Evolutionary conservation across 2,797 vertebrate species (phyloP), one percentile per base, ranked within the genome.

Genomic region (Aplochiton taeniatus): DNA sequence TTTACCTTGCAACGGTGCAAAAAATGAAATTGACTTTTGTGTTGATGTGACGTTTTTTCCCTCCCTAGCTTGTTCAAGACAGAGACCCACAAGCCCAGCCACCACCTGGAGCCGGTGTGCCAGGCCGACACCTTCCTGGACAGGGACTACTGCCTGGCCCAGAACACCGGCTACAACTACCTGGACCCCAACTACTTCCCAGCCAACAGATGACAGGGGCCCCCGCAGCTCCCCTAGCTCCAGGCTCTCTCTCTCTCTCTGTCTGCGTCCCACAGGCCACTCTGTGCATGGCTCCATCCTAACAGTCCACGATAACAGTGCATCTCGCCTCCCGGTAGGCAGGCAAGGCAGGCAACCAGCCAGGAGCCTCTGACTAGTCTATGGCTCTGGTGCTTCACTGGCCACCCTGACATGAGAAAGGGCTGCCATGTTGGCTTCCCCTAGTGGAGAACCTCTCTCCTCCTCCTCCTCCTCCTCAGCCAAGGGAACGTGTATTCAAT

Each of bases 171-270:
- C 89, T 98, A 99, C 93, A 99, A 96, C 93, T 99, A 99, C 87
- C 93, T 99, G 94, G 98, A 99, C 92, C 98, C 98, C 72, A 99
- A 98, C 93, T 99, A 99, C 94, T 99, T 96, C 89, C 97, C 98
- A 72, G 97, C 98, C 78, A 99, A 99, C 91, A 99, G 98, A 99
- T 99, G 97, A 99, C 96, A 93, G 95, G 94, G 94, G 87, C 85
- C 68, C 81, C 68, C 67, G 71, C 66, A 66, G 11, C 53, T 58
- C 66, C 89, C 89, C 61, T 79, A 82, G 75, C 86, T 91, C 81
- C 68, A 76, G 77, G 68, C 85, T 79, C 82, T 78, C 76, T 73
- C 31, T 31, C 85, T 70, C 90, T 80, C 81, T 88, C 73, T 87
- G 11, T 14, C 49, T 16, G 68, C 81, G 65, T 77, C 85, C 88